phyloP scores from a whole-genome alignment of 2,888 invertebrate species.

The Cloeon dipterum region DNA sequence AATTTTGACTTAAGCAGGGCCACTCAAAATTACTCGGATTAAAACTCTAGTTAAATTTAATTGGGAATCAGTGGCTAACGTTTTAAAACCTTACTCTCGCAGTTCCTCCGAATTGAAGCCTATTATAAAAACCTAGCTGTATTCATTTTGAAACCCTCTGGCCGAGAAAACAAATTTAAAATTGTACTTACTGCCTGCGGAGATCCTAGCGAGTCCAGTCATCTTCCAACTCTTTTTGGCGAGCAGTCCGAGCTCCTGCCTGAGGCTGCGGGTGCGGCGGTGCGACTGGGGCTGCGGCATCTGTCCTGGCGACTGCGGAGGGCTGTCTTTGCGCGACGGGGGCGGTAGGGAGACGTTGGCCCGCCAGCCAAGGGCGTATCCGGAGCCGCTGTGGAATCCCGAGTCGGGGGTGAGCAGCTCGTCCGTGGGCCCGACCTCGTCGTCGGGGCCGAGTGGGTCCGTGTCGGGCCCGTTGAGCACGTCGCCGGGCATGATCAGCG shows the following conservation, averaged over 20 bases:
- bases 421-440: constrained; percentile 35
- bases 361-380: neutral
- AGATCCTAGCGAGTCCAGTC: neutral
- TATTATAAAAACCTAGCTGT: too few species aligned
- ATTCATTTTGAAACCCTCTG: too few species aligned
- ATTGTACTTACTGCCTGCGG: too few species aligned
- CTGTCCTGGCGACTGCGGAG: neutral
- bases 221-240: constrained; percentile 2
- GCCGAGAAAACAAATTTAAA: too few species aligned
- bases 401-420: constrained; percentile 55
- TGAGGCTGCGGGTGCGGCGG: constrained; percentile 1
- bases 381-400: constrained; percentile 33
- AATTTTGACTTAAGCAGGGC: too few species aligned
- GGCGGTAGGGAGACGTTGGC: constrained; percentile 3
- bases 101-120: too few species aligned
- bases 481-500: constrained; percentile 57
- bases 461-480: constrained; percentile 15
- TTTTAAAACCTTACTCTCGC: too few species aligned
- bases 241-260: neutral
- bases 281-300: too few species aligned
- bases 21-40: too few species aligned
- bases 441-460: constrained; percentile 14
- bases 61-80: too few species aligned
- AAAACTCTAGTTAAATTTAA: too few species aligned
- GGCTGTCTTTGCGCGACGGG: constrained; percentile 1